Conservation (phyloP, 64 coral and sea anemone genomes). For the Montipora foliosa region DNA sequence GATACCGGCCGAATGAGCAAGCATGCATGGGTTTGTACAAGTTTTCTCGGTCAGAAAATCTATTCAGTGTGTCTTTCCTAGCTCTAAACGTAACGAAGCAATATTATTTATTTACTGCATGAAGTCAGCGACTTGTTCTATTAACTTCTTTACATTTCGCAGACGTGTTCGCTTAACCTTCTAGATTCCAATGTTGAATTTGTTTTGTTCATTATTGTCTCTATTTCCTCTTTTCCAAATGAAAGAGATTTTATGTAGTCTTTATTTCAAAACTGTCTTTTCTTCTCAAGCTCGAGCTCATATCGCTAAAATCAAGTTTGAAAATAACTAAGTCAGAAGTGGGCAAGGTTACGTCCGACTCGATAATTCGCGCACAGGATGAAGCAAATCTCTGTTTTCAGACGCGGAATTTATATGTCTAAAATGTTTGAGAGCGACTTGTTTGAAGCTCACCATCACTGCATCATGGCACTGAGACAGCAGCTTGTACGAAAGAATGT, state of each 20-base stretch:
- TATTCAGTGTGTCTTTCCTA: neutral
- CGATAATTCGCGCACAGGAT: too few species aligned
- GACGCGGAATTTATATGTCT: too few species aligned
- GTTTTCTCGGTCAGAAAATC: conserved; percentile 9
- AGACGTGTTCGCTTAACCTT: neutral
- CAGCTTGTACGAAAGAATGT: neutral
- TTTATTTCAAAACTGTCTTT: neutral
- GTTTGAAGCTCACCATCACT: neutral
- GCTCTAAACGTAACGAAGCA: too few species aligned
- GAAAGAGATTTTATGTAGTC: neutral
- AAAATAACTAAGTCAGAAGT: neutral
- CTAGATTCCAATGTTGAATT: neutral
- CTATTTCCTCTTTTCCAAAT: too few species aligned
- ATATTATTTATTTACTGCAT: neutral
- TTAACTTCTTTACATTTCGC: neutral
- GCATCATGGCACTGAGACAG: neutral
- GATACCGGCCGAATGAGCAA: neutral
- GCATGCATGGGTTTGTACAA: neutral
- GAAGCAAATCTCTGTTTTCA: too few species aligned
- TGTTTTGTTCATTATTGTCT: too few species aligned
- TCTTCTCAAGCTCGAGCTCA: too few species aligned
- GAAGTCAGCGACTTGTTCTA: neutral
- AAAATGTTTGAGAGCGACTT: neutral
- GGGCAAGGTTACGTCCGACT: neutral
- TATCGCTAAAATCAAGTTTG: too few species aligned